Evolutionary conservation across 2,888 invertebrate genomes (phyloP), one percentile per base, ranked within the genome.

Genomic region (Tryphoninae sp.): DNA sequence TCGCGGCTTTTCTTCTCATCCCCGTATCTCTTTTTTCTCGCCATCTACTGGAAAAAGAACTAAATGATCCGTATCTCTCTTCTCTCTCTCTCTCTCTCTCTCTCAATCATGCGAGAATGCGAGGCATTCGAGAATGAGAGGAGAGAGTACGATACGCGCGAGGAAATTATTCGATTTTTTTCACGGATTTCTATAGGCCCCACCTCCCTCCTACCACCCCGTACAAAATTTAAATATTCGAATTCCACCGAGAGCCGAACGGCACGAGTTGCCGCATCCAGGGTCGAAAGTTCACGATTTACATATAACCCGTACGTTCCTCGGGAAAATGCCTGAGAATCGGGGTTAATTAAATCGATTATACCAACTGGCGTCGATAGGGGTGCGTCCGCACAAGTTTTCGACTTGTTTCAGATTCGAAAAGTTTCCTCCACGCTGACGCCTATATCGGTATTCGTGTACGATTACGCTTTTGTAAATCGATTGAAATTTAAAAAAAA

Each of bases 281-380:
- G 71, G 79, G 82, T 82, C 82, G 64, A 78, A 82, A 82, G 82
- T 82, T 82, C 82, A 82, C 71, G 16, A 26, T 53, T 69, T 59
- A 64, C 55, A 42, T 45, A 53, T 23, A 42, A 16, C 2, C 49
- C 68, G 26, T 49, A 51, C 65, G 73, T 65, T 61, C 58, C 74
- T 82, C 58, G 62, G 51, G 76, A 68, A 79, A 82, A 75, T 79
- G 75, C 65, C 71, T 16, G 71, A 78, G 82, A 82, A 82, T 79
- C 75, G 82, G 72, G 82, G 78, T 82, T 82, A 82, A 82, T 82
- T 79, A 76, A 78, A 82, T 82, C 82, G 79, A 82, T 82, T 78
- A 76, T 76, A 79, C 65, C 74, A 62, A 53, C 67, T n/a, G 78
- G 58, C 33, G 33, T 33, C 67, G 64, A 78, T 79, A 71, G 40